Percentiles rank a stretch among this genome's conserved stretches.
Evolutionary conservation across 92 coral and sea anemone genomes (phyloP).

Genomic region (Plumapathes pennacea): DNA sequence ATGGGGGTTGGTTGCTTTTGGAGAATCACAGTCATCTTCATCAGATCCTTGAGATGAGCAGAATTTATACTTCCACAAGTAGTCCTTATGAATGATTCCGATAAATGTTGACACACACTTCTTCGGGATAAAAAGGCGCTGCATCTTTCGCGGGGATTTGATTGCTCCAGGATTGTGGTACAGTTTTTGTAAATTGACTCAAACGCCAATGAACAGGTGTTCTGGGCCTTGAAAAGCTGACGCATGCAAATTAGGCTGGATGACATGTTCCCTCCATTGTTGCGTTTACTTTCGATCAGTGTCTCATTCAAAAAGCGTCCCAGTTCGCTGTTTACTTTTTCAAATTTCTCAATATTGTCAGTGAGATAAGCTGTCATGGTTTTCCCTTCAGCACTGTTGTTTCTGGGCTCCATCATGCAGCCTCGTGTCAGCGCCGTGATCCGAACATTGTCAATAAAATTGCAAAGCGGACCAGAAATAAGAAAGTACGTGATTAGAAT

Average conservation of each 20-base stretch:
- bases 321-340: conserved; percentile 44
- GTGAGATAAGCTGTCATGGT: neutral
- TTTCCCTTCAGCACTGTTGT: conserved; percentile 5
- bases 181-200: conserved; percentile 32
- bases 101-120: conserved; percentile 29
- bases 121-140: conserved; percentile 38
- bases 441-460: conserved; percentile 72
- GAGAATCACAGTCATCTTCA: conserved; percentile 6
- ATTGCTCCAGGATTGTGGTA: neutral
- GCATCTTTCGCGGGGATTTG: no score
- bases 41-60: conserved; percentile 3
- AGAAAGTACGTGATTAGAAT: conserved; percentile 71
- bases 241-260: conserved; percentile 49
- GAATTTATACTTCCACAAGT: conserved; percentile 36
- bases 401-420: conserved; percentile 29
- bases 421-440: conserved; percentile 50
- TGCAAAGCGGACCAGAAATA: conserved; percentile 90
- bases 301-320: conserved; percentile 34
- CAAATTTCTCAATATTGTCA: conserved; percentile 36
- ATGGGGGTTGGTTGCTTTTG: conserved; percentile 4
- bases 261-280: conserved; percentile 28
- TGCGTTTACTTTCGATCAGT: conserved; percentile 5
- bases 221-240: conserved; percentile 10
- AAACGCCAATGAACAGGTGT: conserved; percentile 39
- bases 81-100: conserved; percentile 11